Conservation (phyloP, 2,888 invertebrate species). For the Pocota personata region DNA sequence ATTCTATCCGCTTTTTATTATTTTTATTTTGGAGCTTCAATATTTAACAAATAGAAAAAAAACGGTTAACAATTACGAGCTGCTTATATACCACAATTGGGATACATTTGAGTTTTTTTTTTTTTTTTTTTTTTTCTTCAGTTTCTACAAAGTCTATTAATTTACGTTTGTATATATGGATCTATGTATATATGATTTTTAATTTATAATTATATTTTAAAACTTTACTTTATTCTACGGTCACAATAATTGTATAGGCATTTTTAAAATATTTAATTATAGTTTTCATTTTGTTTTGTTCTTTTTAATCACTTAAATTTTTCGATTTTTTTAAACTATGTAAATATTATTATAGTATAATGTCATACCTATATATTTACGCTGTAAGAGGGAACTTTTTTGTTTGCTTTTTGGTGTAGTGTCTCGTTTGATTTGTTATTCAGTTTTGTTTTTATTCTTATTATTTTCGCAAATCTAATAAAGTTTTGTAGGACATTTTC, state of each 20-base stretch:
- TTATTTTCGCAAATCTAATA: neutral
- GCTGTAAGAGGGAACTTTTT: slow-evolving; percentile 31
- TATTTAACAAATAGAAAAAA: slow-evolving; percentile 17
- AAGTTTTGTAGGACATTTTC: neutral
- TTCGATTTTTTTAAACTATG: slow-evolving; percentile 15
- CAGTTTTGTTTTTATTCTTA: neutral
- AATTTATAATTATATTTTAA: slow-evolving; percentile 41
- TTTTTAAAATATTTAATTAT: slow-evolving; percentile 45
- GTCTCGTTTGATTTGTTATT: slow-evolving; percentile 23
- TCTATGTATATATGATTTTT: neutral
- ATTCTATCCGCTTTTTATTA: slow-evolving; percentile 9
- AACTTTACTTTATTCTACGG: slow-evolving; percentile 44
- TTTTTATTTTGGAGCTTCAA: neutral
- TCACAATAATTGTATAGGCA: slow-evolving; percentile 65
- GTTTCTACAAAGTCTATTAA: slow-evolving; percentile 40
- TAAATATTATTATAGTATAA: slow-evolving; percentile 12
- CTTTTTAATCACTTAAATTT: slow-evolving; percentile 6
- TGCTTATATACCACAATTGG: neutral
- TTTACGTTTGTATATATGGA: slow-evolving; percentile 25
- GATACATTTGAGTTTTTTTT: slow-evolving; percentile 8
- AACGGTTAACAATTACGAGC: neutral
- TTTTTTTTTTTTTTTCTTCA: neutral
- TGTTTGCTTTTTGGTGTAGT: slow-evolving; percentile 32
- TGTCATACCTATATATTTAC: slow-evolving; percentile 12
- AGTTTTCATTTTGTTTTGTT: slow-evolving; percentile 7